Evolutionary conservation across 2,113 vertebrate species (phyloP).

Genomic region (Octodon degus): DNA sequence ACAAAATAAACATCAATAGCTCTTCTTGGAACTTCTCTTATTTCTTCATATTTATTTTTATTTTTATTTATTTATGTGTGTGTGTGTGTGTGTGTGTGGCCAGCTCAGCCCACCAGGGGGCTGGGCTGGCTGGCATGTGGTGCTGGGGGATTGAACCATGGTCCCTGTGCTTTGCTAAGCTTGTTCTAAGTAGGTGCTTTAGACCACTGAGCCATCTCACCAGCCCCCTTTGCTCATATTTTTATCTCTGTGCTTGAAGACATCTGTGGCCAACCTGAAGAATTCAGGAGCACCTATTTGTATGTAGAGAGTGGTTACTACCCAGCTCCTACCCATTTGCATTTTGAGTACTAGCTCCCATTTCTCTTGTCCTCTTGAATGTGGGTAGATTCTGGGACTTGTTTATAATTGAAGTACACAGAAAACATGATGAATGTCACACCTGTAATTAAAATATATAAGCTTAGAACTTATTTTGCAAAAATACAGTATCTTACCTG

Average conservation of each 20-base stretch:
- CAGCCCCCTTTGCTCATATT: not conserved
- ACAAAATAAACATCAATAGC: not conserved
- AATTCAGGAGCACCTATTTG: not conserved
- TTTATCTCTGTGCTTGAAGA: not conserved
- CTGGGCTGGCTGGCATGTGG: too few species aligned
- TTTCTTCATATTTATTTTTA: too few species aligned
- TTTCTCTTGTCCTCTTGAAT: accelerated
- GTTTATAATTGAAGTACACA: not conserved
- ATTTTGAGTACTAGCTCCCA: not conserved
- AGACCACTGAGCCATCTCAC: too few species aligned
- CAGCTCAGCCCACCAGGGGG: too few species aligned
- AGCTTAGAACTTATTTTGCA: not conserved
- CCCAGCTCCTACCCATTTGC: accelerated
- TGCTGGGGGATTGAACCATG: too few species aligned
- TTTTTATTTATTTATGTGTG: too few species aligned
- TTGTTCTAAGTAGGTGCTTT: too few species aligned
- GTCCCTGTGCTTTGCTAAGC: too few species aligned
- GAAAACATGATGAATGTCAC: not conserved
- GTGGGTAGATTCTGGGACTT: not conserved
- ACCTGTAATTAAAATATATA: not conserved
- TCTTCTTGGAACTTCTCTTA: not conserved
- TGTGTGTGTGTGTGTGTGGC: too few species aligned
- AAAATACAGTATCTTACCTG: not conserved
- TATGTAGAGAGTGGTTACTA: not conserved
- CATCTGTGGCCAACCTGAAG: not conserved